Conservation (phyloP, 2,888 invertebrate species). For the Microctonus hyperodae region DNA sequence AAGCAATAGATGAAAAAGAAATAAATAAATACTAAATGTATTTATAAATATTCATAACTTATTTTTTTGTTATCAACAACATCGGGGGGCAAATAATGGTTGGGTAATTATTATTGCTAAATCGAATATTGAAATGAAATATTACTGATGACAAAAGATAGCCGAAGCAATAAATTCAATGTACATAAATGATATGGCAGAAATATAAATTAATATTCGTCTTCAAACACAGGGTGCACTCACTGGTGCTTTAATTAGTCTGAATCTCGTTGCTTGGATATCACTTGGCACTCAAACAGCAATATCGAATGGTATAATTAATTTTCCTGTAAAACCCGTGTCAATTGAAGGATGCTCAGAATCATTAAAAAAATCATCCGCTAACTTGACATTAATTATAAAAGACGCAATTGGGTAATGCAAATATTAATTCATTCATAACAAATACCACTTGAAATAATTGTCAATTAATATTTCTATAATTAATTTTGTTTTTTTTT, state of each 20-base stretch:
- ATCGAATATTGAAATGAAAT: no score
- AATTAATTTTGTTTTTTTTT: no score
- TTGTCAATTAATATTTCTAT: neutral
- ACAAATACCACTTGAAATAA: no score
- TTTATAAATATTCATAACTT: no score
- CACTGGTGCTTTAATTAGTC: conserved; percentile 70
- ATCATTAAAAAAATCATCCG: conserved; percentile 42
- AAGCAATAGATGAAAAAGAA: no score
- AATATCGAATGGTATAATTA: conserved; percentile 70
- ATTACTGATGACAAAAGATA: no score
- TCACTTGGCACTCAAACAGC: conserved; percentile 75
- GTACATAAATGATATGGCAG: conserved; percentile 4
- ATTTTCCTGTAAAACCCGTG: conserved; percentile 70
- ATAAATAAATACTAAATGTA: no score
- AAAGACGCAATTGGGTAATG: conserved; percentile 46
- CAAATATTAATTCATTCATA: conserved; percentile 10
- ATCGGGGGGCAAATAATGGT: no score
- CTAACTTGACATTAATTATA: conserved; percentile 47
- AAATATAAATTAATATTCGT: conserved; percentile 24
- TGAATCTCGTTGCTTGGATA: conserved; percentile 73
- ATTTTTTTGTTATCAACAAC: no score
- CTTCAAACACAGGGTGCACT: conserved; percentile 69
- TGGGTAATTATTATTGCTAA: no score
- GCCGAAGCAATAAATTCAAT: neutral
- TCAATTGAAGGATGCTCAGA: conserved; percentile 68